A percentile compares a stretch with the other conserved stretches of the same genome.
Conservation (phyloP, 2,797 vertebrate species). For the Phylloscopus collybita region DNA sequence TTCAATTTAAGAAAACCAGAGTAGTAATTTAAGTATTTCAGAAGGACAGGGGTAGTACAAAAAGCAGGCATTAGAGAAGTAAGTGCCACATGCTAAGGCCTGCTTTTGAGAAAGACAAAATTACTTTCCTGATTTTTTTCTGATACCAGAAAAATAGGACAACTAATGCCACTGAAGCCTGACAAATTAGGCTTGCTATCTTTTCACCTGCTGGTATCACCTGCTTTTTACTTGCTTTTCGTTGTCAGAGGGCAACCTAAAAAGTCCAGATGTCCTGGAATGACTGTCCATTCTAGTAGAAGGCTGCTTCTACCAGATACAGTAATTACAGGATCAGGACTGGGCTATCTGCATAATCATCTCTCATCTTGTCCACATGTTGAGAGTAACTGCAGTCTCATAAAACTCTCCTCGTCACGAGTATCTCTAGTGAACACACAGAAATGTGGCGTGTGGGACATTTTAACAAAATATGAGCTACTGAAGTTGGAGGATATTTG, state of each 20-base stretch:
- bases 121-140: neutral
- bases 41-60: neutral
- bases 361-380: neutral
- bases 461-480: neutral
- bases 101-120: neutral
- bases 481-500: neutral
- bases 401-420: neutral
- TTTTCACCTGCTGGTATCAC: neutral
- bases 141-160: neutral
- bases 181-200: neutral
- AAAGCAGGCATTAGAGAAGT: neutral
- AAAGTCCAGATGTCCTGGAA: neutral
- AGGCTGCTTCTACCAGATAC: neutral
- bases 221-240: neutral
- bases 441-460: neutral
- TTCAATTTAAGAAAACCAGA: neutral
- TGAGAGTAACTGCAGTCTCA: neutral
- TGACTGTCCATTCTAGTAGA: neutral
- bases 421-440: neutral
- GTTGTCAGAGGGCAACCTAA: neutral
- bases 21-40: neutral
- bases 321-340: neutral
- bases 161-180: neutral
- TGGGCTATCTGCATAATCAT: neutral
- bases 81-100: neutral